Evolutionary conservation across 2,888 invertebrate genomes (phyloP).

Genomic region (Philaethria dido): DNA sequence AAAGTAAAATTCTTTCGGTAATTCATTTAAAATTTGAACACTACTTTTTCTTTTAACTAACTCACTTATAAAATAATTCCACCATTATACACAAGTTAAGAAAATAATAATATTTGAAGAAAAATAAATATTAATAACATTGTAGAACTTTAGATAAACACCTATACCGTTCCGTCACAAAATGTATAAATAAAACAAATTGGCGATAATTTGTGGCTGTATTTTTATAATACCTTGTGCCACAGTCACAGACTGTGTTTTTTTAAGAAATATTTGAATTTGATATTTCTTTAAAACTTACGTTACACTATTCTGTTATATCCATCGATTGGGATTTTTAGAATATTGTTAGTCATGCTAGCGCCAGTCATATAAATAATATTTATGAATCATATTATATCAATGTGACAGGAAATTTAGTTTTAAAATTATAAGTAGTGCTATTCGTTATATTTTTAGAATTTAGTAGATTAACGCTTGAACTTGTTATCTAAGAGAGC

Average conservation of each 20-base stretch:
- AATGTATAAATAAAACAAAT: not conserved
- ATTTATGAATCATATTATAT: slow-evolving; percentile 7
- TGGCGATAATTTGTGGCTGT: too few relatives aligned
- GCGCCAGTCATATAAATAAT: not conserved
- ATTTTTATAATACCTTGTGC: too few relatives aligned
- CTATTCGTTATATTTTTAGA: not conserved
- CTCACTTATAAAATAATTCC: not conserved
- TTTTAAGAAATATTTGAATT: too few relatives aligned
- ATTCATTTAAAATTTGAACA: too few relatives aligned
- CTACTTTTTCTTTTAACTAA: too few relatives aligned
- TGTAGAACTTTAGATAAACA: not conserved
- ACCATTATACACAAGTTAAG: not conserved
- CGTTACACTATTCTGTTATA: not conserved
- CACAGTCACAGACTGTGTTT: too few relatives aligned
- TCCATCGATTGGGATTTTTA: not conserved
- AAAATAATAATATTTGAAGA: not conserved
- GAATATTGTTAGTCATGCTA: slow-evolving; percentile 8
- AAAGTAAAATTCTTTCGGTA: too few relatives aligned
- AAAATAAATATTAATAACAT: not conserved
- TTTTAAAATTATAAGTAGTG: not conserved
- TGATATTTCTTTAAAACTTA: not conserved
- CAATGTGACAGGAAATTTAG: not conserved
- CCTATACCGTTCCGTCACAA: not conserved
- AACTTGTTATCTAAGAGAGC: not conserved
- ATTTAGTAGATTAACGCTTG: not conserved